phyloP scores from a whole-genome alignment of 2,113 vertebrate species.

The Erinaceus europaeus region DNA sequence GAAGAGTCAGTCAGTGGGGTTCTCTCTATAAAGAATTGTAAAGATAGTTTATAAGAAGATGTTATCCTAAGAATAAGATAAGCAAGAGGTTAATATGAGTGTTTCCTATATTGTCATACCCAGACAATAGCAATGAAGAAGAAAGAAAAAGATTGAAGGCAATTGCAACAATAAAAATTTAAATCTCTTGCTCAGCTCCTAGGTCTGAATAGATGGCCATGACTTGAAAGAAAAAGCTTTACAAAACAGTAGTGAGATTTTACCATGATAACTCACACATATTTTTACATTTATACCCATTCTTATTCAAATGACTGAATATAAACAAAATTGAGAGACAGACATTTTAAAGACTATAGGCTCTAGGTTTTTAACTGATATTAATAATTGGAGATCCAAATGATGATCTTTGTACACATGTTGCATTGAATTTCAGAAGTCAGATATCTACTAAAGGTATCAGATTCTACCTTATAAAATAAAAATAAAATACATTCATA shows the following conservation, averaged over 20 bases:
- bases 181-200: not conserved
- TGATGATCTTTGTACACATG: not conserved
- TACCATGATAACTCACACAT: not conserved
- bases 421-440: not conserved
- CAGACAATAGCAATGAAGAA: too few species aligned
- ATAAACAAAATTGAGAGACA: not conserved
- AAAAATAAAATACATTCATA: not conserved
- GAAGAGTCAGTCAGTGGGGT: too few species aligned
- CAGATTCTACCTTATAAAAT: not conserved
- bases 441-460: not conserved
- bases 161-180: too few species aligned
- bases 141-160: too few species aligned
- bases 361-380: not conserved
- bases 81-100: too few species aligned
- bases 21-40: too few species aligned
- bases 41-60: too few species aligned
- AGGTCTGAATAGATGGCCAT: not conserved
- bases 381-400: not conserved
- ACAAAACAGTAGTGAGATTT: not conserved
- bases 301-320: not conserved
- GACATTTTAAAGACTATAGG: not conserved
- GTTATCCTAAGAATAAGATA: too few species aligned
- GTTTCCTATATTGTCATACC: too few species aligned
- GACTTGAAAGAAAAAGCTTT: not conserved
- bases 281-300: not conserved